A percentile compares a stretch with the other conserved stretches of the same genome.
Conservation (phyloP, 2,113 vertebrate species). For the Brachypteracias leptosomus region DNA sequence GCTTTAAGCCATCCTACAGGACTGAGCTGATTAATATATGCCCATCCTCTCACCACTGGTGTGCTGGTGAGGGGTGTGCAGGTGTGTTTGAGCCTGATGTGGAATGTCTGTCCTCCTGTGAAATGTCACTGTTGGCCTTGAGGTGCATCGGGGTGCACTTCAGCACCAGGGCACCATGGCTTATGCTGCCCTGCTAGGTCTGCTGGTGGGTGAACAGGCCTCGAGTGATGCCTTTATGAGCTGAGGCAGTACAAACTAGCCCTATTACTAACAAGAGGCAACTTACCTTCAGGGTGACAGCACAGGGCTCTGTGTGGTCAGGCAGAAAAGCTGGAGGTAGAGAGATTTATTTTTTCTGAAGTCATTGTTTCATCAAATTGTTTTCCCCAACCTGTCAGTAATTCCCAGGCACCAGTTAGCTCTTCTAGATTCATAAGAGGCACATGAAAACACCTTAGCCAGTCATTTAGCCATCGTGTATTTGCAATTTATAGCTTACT, state of each 20-base stretch:
- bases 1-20: not conserved
- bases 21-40: not conserved
- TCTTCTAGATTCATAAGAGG: not conserved
- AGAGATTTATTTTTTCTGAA: not conserved
- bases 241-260: not conserved
- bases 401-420: not conserved
- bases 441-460: not conserved
- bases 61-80: not conserved
- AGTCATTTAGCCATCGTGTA: not conserved
- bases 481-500: slow-evolving; percentile 9
- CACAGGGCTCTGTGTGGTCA: fast-evolving
- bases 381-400: not conserved
- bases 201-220: not conserved
- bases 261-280: not conserved
- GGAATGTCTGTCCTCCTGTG: not conserved
- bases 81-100: not conserved
- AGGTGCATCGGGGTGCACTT: not conserved
- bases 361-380: fast-evolving
- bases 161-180: no score
- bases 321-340: not conserved
- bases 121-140: not conserved
- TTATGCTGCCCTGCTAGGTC: not conserved
- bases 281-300: not conserved
- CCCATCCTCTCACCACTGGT: not conserved
- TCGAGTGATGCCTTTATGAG: fast-evolving